These are phyloP conservation scores for Drosophila seguyi DNA, from an alignment of 1,140 invertebrate species.

Conservation along the genomic window DNA sequence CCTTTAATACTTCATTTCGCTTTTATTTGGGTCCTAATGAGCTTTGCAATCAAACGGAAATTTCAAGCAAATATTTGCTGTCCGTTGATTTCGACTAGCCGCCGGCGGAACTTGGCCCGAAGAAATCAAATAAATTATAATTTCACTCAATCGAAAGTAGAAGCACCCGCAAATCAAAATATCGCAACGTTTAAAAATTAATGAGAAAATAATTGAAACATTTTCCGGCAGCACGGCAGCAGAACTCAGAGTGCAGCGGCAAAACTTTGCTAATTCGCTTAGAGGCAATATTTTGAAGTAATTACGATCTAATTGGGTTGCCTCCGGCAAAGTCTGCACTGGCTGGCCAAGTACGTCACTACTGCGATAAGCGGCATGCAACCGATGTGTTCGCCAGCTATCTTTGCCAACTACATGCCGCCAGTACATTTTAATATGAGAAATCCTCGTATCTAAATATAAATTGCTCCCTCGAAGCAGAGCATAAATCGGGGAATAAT, in stretches of 20 bases:
- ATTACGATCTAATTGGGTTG: conserved; percentile 27
- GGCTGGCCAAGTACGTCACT: conserved; percentile 21
- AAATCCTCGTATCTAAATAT: conserved; percentile 25
- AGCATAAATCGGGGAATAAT: conserved; percentile 34
- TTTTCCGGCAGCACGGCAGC: conserved; percentile 8
- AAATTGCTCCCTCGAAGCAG: conserved; percentile 27
- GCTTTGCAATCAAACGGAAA: conserved; percentile 39
- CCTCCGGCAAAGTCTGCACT: conserved; percentile 11
- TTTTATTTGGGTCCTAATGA: conserved; percentile 24
- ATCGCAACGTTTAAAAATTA: conserved; percentile 13
- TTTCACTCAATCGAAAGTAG: conserved; percentile 12
- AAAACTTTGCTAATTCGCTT: conserved; percentile 18
- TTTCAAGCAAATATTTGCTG: conserved; percentile 30
- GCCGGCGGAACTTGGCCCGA: conserved; percentile 2
- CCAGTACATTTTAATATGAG: conserved; percentile 43
- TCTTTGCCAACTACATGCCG: conserved; percentile 6
- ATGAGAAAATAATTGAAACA: conserved; percentile 37
- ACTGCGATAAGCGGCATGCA: conserved; percentile 21
- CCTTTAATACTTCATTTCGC: conserved; percentile 18
- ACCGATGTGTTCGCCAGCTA: conserved; percentile 16
- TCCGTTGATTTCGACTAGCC: conserved; percentile 17
- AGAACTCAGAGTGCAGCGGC: neutral
- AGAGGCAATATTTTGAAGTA: conserved; percentile 18
- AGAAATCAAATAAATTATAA: conserved; percentile 13
- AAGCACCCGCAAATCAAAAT: conserved; percentile 15